phyloP scores from a whole-genome alignment of 2,797 vertebrate species.

The Huso huso region DNA sequence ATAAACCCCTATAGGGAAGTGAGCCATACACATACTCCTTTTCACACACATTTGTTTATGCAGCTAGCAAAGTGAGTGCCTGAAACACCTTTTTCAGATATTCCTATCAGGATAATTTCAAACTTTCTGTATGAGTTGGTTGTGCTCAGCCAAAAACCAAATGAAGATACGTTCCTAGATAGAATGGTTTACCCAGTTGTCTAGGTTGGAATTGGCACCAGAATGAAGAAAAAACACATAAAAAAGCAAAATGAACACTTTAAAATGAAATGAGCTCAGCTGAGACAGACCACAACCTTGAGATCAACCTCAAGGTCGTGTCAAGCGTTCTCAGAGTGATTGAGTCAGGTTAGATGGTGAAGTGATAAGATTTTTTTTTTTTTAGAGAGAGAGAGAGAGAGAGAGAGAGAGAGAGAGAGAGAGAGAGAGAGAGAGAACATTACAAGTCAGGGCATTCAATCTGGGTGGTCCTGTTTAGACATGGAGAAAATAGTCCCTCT shows the following conservation, averaged over 20 bases:
- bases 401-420: background rate
- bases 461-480: conserved; percentile 77
- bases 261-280: conserved; percentile 52
- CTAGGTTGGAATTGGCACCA: too few species aligned
- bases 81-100: too few species aligned
- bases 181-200: too few species aligned
- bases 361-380: conserved; percentile 16
- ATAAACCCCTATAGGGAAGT: conserved; percentile 53
- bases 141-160: too few species aligned
- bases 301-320: conserved; percentile 30
- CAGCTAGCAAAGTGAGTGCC: too few species aligned
- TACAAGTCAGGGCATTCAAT: conserved; percentile 42
- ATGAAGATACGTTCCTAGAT: too few species aligned
- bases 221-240: conserved; percentile 19
- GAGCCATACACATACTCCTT: conserved; percentile 27
- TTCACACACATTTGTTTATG: conserved; percentile 25
- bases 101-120: too few species aligned
- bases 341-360: conserved; percentile 30
- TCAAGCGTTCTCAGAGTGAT: conserved; percentile 29
- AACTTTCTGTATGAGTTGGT: too few species aligned
- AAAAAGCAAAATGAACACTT: conserved; percentile 57
- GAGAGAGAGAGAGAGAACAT: conserved; percentile 5
- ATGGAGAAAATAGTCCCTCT: conserved; percentile 45
- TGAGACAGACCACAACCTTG: conserved; percentile 66
- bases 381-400: conserved; percentile 11